These are phyloP conservation scores for Lapara coniferarum DNA, from an alignment of 2,888 invertebrate genomes.

Conservation along the genomic window DNA sequence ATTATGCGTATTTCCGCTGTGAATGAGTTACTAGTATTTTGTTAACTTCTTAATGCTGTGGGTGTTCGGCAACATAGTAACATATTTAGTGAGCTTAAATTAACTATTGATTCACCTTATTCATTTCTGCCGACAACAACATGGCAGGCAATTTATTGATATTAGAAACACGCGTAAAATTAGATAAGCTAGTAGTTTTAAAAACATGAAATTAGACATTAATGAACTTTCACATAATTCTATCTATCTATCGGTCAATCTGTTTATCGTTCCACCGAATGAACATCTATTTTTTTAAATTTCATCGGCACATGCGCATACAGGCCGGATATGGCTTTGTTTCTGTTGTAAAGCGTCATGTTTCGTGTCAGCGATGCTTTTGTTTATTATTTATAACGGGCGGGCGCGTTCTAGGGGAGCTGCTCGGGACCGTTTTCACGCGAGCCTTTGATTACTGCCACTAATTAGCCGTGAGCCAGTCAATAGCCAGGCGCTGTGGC, in stretches of 20 bases:
- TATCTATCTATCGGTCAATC: constrained; percentile 8
- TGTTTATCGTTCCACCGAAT: constrained; percentile 18
- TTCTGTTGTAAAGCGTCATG: constrained; percentile 63
- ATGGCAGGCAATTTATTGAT: background rate
- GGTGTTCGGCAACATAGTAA: background rate
- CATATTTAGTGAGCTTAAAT: too few species aligned
- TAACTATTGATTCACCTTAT: background rate
- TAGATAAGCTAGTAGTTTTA: background rate
- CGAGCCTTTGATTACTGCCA: constrained; percentile 58
- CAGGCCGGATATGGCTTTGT: constrained; percentile 71
- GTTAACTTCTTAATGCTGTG: background rate
- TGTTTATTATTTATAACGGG: constrained; percentile 72
- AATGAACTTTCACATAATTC: constrained; percentile 18
- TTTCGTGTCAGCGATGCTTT: constrained; percentile 66
- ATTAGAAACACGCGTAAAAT: background rate
- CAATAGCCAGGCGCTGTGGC: constrained; percentile 32
- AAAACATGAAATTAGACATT: background rate
- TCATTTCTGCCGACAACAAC: too few species aligned
- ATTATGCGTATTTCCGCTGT: background rate
- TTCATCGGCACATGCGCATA: constrained; percentile 28
- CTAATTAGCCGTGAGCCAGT: constrained; percentile 54
- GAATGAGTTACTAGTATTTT: background rate
- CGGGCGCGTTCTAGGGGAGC: constrained; percentile 48
- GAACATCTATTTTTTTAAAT: constrained; percentile 9
- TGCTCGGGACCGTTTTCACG: constrained; percentile 56